A percentile compares a stretch with the other conserved stretches of the same genome.
Evolutionary conservation across 2,797 vertebrate species (phyloP).

Genomic region (Malacoctenus gilli): DNA sequence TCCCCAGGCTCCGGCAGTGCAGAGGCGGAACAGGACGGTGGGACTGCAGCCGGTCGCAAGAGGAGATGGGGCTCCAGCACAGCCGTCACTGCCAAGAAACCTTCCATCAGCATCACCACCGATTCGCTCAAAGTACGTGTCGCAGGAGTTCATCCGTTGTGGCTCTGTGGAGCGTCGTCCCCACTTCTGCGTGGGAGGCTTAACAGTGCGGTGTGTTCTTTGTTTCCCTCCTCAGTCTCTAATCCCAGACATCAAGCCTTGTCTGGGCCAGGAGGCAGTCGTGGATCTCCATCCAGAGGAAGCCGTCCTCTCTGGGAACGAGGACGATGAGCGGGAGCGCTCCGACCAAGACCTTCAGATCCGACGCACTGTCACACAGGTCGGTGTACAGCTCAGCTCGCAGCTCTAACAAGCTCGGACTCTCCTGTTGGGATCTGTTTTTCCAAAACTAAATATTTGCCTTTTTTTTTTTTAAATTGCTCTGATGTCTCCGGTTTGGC

Average conservation of each 20-base stretch:
- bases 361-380: slow-evolving; percentile 93
- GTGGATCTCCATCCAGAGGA: slow-evolving; percentile 93
- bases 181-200: neutral
- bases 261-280: slow-evolving; percentile 84
- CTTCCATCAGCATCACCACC: slow-evolving; percentile 93
- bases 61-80: slow-evolving; percentile 93
- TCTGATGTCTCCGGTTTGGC: neutral
- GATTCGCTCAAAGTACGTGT: slow-evolving; percentile 89
- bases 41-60: slow-evolving; percentile 83
- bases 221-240: slow-evolving; percentile 80
- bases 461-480: neutral
- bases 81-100: slow-evolving; percentile 89
- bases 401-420: neutral
- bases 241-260: slow-evolving; percentile 89
- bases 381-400: slow-evolving; percentile 81
- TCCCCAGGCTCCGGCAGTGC: slow-evolving; percentile 62
- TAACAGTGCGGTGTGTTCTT: neutral
- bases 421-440: neutral
- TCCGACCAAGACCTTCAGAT: slow-evolving; percentile 90
- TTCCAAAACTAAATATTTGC: no score
- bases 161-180: neutral
- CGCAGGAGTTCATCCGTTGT: neutral
- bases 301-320: slow-evolving; percentile 85
- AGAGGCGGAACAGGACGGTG: slow-evolving; percentile 80
- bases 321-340: slow-evolving; percentile 81